Evolutionary conservation across 1,140 invertebrate genomes (phyloP).

Genomic region (Muscidifurax raptorellus): DNA sequence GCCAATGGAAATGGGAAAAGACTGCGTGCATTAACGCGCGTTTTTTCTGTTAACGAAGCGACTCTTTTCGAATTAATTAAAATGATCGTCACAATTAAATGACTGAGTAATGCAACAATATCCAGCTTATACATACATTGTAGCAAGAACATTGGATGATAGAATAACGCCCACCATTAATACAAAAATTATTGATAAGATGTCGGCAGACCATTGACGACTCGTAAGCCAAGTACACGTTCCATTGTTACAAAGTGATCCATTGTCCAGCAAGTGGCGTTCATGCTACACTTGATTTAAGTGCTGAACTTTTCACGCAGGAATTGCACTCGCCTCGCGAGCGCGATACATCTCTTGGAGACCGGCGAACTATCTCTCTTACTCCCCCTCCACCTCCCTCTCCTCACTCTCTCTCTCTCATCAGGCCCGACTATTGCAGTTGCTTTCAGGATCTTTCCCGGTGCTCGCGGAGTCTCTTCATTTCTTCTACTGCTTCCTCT

Average conservation of each 20-base stretch:
- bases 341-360: background rate
- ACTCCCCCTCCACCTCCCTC: constrained; percentile 1
- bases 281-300: constrained; percentile 31
- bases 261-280: constrained; percentile 28
- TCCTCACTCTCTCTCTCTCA: background rate
- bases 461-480: background rate
- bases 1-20: too few species aligned
- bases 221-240: background rate
- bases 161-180: background rate
- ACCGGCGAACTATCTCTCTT: background rate
- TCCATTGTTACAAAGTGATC: constrained; percentile 27
- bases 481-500: constrained; percentile 10
- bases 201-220: background rate
- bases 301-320: constrained; percentile 28
- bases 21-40: too few species aligned
- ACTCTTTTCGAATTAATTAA: too few species aligned
- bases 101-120: too few species aligned
- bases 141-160: too few species aligned
- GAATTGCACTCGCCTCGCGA: background rate
- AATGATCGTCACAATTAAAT: too few species aligned
- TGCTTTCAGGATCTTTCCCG: constrained; percentile 6
- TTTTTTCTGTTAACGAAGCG: too few species aligned
- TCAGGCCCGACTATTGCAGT: background rate
- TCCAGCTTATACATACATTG: too few species aligned
- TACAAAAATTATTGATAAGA: background rate